phyloP scores from a whole-genome alignment of 2,797 vertebrate species.

The Eulemur mongoz region DNA sequence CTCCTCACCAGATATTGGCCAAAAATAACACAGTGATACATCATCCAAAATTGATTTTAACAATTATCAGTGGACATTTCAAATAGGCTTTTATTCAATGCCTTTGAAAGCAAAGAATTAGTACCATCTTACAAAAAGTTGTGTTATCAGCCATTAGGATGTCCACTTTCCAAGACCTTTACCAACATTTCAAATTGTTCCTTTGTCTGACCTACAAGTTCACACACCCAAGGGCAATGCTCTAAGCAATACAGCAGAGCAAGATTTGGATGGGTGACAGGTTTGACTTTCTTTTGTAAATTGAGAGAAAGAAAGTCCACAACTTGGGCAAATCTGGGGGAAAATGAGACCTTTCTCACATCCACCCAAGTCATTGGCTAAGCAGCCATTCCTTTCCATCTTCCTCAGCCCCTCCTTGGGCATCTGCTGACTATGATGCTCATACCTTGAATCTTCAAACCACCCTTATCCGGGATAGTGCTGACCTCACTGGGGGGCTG shows the following conservation, averaged over 20 bases:
- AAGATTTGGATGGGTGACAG: not conserved
- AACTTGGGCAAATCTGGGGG: not conserved
- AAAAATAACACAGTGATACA: not conserved
- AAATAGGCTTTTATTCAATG: not conserved
- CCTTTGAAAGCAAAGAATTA: slow-evolving; percentile 14
- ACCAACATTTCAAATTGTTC: not conserved
- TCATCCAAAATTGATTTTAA: not conserved
- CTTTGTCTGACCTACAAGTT: not conserved
- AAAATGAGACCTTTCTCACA: not conserved
- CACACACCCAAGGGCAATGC: not conserved
- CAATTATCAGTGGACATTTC: not conserved
- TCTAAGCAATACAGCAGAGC: not conserved
- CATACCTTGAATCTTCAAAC: not conserved
- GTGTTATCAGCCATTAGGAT: not conserved
- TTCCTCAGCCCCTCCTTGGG: not conserved
- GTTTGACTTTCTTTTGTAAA: not conserved
- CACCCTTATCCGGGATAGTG: not conserved
- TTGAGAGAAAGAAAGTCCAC: not conserved
- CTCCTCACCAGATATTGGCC: not conserved
- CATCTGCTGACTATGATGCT: not conserved
- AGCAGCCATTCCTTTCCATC: not conserved
- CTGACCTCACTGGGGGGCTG: not conserved
- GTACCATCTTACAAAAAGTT: not conserved
- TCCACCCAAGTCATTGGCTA: not conserved
- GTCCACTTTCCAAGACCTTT: not conserved